Percentiles rank a stretch among this genome's conserved stretches.
Evolutionary conservation across 2,797 vertebrate species (phyloP).

Genomic region (Tadarida brasiliensis): DNA sequence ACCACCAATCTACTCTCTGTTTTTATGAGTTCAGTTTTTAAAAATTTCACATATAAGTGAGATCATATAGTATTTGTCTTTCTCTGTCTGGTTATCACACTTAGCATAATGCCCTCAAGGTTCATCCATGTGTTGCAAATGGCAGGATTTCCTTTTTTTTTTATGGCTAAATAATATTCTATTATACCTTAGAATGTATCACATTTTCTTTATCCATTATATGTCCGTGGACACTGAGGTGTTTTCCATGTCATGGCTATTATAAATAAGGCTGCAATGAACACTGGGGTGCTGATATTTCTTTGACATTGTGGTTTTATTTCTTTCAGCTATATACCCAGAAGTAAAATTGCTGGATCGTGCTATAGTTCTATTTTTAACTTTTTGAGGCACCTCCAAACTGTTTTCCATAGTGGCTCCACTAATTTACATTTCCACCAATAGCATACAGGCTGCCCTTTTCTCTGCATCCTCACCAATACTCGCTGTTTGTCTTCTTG

Average conservation of each 20-base stretch:
- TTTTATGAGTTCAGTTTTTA: background rate
- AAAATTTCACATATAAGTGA: background rate
- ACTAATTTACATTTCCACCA: background rate
- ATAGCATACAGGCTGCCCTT: background rate
- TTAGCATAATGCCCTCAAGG: background rate
- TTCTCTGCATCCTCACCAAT: background rate
- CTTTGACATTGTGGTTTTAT: background rate
- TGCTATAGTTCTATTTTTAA: background rate
- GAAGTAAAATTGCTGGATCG: background rate
- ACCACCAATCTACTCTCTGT: background rate
- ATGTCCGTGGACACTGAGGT: background rate
- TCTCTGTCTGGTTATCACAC: background rate
- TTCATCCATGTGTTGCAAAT: background rate
- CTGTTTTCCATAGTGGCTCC: background rate
- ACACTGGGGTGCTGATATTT: background rate
- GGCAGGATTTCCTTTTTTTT: background rate
- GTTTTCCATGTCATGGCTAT: background rate
- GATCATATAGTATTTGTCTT: background rate
- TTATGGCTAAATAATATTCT: background rate
- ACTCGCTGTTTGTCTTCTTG: background rate
- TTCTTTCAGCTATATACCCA: background rate
- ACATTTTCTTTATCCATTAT: background rate
- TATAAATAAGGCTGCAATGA: background rate
- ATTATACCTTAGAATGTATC: too few relatives aligned
- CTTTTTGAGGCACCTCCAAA: background rate